phyloP scores from a whole-genome alignment of 2,888 invertebrate genomes.

The Cloeon dipterum region DNA sequence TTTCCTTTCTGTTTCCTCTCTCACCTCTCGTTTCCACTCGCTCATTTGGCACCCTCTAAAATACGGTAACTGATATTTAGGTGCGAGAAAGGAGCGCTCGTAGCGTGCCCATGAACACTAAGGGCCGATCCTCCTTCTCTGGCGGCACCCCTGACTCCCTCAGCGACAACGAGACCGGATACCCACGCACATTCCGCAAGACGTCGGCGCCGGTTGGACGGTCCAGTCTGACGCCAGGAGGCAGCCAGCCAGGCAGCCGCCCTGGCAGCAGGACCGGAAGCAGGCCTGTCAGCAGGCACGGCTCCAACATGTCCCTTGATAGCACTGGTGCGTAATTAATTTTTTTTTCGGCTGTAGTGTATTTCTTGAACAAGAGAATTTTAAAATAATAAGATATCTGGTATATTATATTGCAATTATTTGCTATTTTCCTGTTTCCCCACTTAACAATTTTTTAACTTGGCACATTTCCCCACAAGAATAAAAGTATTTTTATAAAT shows the following conservation, averaged over 20 bases:
- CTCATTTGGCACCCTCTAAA: too few species aligned
- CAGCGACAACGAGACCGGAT: conserved; percentile 64
- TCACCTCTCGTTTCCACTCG: too few species aligned
- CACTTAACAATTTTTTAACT: too few species aligned
- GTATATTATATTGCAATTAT: too few species aligned
- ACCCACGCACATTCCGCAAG: conserved; percentile 25
- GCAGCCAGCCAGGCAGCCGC: conserved; percentile 61
- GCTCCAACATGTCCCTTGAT: conserved; percentile 74
- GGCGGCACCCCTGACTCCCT: conserved; percentile 76
- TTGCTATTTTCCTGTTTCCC: too few species aligned
- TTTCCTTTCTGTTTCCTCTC: too few species aligned
- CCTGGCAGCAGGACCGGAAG: conserved; percentile 70
- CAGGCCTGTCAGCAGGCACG: conserved; percentile 81
- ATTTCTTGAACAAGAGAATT: background rate
- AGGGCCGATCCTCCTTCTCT: conserved; percentile 51
- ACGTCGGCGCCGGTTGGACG: conserved; percentile 15
- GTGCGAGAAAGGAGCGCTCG: conserved; percentile 80
- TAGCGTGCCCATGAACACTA: conserved; percentile 59
- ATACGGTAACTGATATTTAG: too few species aligned
- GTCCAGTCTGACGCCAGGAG: conserved; percentile 49
- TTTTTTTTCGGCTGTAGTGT: too few species aligned
- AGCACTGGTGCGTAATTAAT: conserved; percentile 50
- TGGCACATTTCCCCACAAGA: too few species aligned
- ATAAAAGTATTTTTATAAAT: too few species aligned
- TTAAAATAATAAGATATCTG: too few species aligned